Base-by-base conservation (phyloP, 2,888 invertebrate genomes). In the Apomyelois bistriatella region DNA sequence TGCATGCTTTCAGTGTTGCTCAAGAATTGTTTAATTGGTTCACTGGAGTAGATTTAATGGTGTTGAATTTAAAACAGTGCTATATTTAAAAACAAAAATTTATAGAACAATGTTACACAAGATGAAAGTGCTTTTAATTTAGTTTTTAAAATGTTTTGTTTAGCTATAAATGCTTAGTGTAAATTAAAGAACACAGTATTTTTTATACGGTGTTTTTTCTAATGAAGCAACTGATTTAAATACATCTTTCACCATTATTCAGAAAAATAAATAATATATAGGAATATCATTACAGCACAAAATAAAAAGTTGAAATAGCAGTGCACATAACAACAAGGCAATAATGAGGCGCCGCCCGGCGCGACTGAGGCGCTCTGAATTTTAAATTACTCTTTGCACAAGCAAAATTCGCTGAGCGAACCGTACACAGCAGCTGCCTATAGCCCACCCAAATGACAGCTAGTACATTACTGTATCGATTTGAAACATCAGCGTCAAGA, bases 341-440 rank as follows among this genome's bases (percentile, higher is more conserved):
- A 82, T 84, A 82, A 83, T 79, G 82, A 79, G 74, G 15, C 43
- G 17, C 43, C 61, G 22, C 22, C 22, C 22, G 66, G 68, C 72
- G 71, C 73, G 71, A 72, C 81, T 68, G 75, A 69, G 74, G 71
- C 76, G 76, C 72, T 80, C 79, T 81, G 85, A 84, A 85, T 86
- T 88, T 86, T 79, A 86, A 88, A 87, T 87, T 79, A 83, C 80
- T 81, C 77, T 82, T 83, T 82, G 78, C 77, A 75, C 75, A 76
- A 70, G 77, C 72, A 70, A 74, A 52, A 79, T 75, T 75, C 74
- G 80, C 82, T 74, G 82, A 79, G 75, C 73, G 77, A 77, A 78
- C 77, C 69, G 75, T 76, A 82, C 79, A 58, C 55, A 36, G 53
- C 55, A 36, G 53, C 63, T 54, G 47, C 48, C 48, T 48, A 49